These are phyloP conservation scores for Mesaphorura yosii DNA, from an alignment of 1,140 invertebrate species.

Conservation along the genomic window DNA sequence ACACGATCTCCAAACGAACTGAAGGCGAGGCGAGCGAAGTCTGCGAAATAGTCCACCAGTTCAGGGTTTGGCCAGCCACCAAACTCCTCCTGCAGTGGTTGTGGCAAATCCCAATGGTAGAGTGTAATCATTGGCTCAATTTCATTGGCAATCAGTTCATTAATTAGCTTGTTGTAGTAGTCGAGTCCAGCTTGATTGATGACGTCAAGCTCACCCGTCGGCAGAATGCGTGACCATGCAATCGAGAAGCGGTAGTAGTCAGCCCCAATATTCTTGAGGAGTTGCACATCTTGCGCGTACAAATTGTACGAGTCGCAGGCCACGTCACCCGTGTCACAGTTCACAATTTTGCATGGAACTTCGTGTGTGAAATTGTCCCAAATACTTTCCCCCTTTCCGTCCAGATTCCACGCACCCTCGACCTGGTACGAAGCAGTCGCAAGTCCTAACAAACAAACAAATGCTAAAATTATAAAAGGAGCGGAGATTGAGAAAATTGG, in stretches of 20 bases:
- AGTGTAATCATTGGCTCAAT: slow-evolving; percentile 35
- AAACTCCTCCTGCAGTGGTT: slow-evolving; percentile 29
- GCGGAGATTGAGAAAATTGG: too few species aligned
- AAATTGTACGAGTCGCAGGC: slow-evolving; percentile 48
- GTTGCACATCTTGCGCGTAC: slow-evolving; percentile 40
- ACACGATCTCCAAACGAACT: slow-evolving; percentile 28
- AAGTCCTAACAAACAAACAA: too few species aligned
- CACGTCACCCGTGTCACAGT: slow-evolving; percentile 44
- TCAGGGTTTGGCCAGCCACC: slow-evolving; percentile 28
- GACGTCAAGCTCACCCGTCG: slow-evolving; percentile 29
- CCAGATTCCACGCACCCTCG: slow-evolving; percentile 55
- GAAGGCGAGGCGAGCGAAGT: slow-evolving; percentile 23
- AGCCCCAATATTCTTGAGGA: slow-evolving; percentile 38
- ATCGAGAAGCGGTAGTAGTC: slow-evolving; percentile 36
- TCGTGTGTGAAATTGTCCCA: slow-evolving; percentile 40
- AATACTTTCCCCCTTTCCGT: slow-evolving; percentile 41
- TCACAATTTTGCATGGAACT: slow-evolving; percentile 38
- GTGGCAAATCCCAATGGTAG: slow-evolving; percentile 38
- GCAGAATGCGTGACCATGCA: slow-evolving; percentile 35
- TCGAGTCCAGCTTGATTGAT: slow-evolving; percentile 34
- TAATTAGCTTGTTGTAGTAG: slow-evolving; percentile 36
- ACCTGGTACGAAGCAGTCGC: slow-evolving; percentile 40
- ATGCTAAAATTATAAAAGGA: too few species aligned
- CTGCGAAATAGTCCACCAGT: slow-evolving; percentile 20
- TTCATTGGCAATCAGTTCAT: slow-evolving; percentile 31